These are phyloP conservation scores for Fragum fragum DNA, from an alignment of 2,888 invertebrate genomes.

Conservation along the genomic window DNA sequence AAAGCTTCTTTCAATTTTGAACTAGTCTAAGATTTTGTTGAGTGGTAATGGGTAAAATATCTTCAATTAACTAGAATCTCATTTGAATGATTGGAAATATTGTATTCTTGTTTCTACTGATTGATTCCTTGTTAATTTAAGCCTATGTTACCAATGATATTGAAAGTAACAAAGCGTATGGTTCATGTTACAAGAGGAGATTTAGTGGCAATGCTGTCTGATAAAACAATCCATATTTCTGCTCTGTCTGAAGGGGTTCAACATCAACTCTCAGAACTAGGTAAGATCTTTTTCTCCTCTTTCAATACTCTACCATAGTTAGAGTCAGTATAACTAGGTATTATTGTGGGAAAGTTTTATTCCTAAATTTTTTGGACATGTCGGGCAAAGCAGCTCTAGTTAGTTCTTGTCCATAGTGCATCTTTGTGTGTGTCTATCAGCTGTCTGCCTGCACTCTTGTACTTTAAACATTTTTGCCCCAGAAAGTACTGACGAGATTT, in stretches of 20 bases:
- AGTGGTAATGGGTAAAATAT: too few relatives aligned
- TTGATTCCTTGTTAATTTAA: neutral
- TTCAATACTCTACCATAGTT: neutral
- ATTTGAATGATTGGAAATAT: too few relatives aligned
- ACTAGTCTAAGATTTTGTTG: too few relatives aligned
- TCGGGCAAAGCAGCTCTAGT: neutral
- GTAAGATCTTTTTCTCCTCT: conserved; percentile 38
- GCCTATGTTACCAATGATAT: conserved; percentile 34
- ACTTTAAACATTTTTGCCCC: too few relatives aligned
- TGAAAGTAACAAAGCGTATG: conserved; percentile 39
- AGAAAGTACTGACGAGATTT: too few relatives aligned
- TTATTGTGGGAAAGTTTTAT: neutral
- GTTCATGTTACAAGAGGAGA: conserved; percentile 40
- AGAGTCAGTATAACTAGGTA: neutral
- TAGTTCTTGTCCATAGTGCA: neutral
- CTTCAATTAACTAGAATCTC: too few relatives aligned
- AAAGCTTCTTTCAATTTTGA: too few relatives aligned
- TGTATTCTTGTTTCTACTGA: too few relatives aligned
- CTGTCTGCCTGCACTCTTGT: too few relatives aligned
- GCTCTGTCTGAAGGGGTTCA: conserved; percentile 38
- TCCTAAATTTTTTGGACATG: neutral
- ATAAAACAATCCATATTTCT: conserved; percentile 38
- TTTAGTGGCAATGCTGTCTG: conserved; percentile 36
- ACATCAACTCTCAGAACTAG: conserved; percentile 30
- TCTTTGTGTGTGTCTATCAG: neutral